These are phyloP conservation scores for Lepidochrysops patricia DNA, from an alignment of 2,888 invertebrate genomes.

Conservation along the genomic window DNA sequence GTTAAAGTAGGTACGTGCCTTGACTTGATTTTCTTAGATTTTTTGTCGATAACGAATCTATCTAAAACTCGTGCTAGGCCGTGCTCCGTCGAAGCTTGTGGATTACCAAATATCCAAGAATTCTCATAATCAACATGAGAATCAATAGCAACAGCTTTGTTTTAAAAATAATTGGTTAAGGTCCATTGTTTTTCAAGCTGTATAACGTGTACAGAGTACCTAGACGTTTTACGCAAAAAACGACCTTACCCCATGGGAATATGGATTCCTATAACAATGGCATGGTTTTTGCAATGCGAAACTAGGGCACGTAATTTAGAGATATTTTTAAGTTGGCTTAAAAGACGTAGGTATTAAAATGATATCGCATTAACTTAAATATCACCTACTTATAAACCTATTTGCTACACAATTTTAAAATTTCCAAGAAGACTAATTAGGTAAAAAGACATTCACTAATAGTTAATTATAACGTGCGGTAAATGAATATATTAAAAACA, in stretches of 20 bases:
- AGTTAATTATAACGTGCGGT: not conserved
- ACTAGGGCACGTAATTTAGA: not conserved
- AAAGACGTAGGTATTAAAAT: not conserved
- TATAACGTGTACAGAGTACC: not conserved
- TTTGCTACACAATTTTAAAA: not conserved
- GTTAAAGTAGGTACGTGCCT: no score
- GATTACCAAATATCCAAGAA: not conserved
- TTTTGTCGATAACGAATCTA: no score
- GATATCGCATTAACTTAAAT: not conserved
- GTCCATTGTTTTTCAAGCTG: slow-evolving; percentile 16
- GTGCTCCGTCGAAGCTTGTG: not conserved
- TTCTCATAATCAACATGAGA: not conserved
- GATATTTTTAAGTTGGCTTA: not conserved
- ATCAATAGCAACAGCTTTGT: not conserved
- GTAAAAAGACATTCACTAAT: not conserved
- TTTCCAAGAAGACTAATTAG: not conserved
- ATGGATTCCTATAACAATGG: not conserved
- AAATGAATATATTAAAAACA: not conserved
- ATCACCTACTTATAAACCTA: not conserved
- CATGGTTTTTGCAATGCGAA: not conserved
- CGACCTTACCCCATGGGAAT: not conserved
- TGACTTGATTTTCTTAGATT: no score
- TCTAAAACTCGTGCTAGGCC: no score
- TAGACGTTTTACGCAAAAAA: not conserved
- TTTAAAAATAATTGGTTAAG: slow-evolving; percentile 14